Evolutionary conservation across 2,113 vertebrate species (phyloP).

Genomic region (Chaetorhynchus papuensis): DNA sequence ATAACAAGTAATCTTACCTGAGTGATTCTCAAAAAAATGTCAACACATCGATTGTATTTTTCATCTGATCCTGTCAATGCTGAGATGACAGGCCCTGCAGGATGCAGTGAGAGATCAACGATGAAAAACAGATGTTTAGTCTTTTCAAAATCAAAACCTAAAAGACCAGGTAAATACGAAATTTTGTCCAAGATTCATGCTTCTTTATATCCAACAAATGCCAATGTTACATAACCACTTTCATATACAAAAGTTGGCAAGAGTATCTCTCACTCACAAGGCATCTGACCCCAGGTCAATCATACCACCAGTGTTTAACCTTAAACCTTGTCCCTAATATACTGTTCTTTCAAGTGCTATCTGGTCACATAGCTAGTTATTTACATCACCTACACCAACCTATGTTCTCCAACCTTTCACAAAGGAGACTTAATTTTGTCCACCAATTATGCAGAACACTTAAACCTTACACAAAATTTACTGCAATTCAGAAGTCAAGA

Average conservation of each 20-base stretch:
- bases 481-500: not conserved
- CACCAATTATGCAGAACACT: not conserved
- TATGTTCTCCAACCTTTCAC: not conserved
- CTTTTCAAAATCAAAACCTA: constrained; percentile 56
- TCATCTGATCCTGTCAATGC: constrained; percentile 69
- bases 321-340: not conserved
- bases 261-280: not conserved
- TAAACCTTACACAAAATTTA: not conserved
- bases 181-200: not conserved
- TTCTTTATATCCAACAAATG: not conserved
- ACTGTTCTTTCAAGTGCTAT: not conserved
- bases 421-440: not conserved
- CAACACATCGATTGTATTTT: constrained; percentile 72
- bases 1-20: constrained; percentile 72
- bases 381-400: not conserved
- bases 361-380: not conserved
- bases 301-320: not conserved
- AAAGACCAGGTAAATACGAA: constrained; percentile 26
- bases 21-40: constrained; percentile 72
- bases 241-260: not conserved
- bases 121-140: constrained; percentile 50
- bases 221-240: not conserved
- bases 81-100: constrained; percentile 70
- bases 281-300: not conserved
- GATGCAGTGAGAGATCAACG: constrained; percentile 68